Evolutionary conservation across 2,113 vertebrate species (phyloP).

Genomic region (Lophura nycthemera): DNA sequence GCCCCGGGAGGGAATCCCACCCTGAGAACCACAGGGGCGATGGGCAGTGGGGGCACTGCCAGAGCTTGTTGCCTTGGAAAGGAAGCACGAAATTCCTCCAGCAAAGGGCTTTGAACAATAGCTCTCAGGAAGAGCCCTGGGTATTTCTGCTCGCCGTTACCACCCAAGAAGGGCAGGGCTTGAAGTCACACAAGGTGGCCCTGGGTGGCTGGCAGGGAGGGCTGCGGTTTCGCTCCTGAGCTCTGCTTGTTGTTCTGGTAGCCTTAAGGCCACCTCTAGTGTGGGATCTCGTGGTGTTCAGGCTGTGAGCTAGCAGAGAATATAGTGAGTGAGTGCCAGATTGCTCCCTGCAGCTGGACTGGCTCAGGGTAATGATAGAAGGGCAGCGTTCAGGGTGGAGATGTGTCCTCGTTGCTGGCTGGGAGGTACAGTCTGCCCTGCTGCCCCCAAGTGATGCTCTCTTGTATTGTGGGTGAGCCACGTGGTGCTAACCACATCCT

Average conservation of each 20-base stretch:
- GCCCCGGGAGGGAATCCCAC: not conserved
- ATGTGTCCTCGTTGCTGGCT: rapidly evolving
- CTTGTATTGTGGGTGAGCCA: not conserved
- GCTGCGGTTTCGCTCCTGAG: not conserved
- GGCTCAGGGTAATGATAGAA: not conserved
- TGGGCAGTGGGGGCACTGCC: not conserved
- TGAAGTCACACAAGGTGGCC: not conserved
- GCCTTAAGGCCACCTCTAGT: not conserved
- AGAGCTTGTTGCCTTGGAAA: not conserved
- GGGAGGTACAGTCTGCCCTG: not conserved
- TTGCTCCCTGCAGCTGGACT: not conserved
- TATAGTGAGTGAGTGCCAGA: not conserved
- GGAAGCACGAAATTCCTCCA: not conserved
- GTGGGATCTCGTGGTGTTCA: not conserved
- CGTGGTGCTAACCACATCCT: not conserved
- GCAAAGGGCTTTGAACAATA: not conserved
- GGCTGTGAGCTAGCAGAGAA: not conserved
- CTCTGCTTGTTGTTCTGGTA: not conserved
- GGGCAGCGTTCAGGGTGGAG: not conserved
- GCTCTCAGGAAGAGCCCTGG: not conserved
- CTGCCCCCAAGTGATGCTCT: rapidly evolving
- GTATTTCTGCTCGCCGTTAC: not conserved
- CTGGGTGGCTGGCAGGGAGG: not conserved
- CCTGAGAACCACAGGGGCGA: too few species aligned
- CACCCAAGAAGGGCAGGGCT: constrained; percentile 12